These are phyloP conservation scores for Microtus richardsoni DNA, from an alignment of 2,113 vertebrate species.

Conservation along the genomic window DNA sequence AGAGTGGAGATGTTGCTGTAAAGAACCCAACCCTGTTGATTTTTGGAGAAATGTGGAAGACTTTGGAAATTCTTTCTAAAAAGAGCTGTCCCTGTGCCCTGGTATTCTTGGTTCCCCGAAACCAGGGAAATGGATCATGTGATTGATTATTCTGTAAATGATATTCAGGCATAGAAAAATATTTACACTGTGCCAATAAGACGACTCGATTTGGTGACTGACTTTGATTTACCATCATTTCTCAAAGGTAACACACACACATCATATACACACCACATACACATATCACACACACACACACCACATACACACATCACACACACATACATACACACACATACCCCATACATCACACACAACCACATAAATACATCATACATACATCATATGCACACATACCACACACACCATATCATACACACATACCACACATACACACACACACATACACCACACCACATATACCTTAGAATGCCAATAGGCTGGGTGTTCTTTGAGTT, in stretches of 20 bases:
- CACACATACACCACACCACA: neutral
- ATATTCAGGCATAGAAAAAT: neutral
- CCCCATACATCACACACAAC: no score
- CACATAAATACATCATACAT: no score
- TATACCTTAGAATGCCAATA: neutral
- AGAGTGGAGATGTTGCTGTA: neutral
- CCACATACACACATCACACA: no score
- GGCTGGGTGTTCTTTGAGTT: neutral
- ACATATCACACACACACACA: neutral
- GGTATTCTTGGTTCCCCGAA: neutral
- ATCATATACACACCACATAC: neutral
- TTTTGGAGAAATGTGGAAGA: neutral
- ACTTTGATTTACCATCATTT: slow-evolving; percentile 15
- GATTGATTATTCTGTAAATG: neutral
- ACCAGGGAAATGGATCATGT: neutral
- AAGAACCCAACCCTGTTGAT: neutral
- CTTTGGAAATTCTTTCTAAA: neutral
- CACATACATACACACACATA: no score
- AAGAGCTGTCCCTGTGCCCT: neutral
- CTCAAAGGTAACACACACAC: neutral
- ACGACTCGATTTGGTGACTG: neutral
- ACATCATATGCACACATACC: neutral
- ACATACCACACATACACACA: neutral
- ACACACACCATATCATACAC: neutral
- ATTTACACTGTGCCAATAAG: neutral